These are phyloP conservation scores for Centrocercus urophasianus DNA, from an alignment of 2,113 vertebrate species.

Conservation along the genomic window DNA sequence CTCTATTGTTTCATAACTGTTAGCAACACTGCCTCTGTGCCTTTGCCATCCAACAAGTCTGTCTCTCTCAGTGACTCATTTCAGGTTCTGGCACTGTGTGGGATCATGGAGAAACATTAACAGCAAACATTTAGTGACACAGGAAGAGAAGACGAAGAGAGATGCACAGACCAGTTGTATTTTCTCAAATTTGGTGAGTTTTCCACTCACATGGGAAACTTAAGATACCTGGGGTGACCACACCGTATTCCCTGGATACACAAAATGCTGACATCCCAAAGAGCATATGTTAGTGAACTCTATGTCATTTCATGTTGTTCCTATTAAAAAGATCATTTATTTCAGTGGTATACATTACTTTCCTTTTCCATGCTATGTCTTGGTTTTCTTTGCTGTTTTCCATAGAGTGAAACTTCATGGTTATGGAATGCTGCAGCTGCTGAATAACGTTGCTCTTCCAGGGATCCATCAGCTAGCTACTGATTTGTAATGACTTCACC, in stretches of 20 bases:
- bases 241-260: neutral
- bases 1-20: constrained; percentile 47
- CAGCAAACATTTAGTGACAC: neutral
- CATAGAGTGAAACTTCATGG: neutral
- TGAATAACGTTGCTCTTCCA: neutral
- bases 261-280: neutral
- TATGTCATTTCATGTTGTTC: neutral
- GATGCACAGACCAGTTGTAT: neutral
- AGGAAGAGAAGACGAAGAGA: constrained; percentile 18
- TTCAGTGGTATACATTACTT: neutral
- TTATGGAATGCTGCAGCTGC: neutral
- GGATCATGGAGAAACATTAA: neutral
- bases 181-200: constrained; percentile 14
- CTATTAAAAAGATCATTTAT: neutral
- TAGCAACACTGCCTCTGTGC: constrained; percentile 7
- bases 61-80: constrained; percentile 49
- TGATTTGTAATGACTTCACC: neutral
- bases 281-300: neutral
- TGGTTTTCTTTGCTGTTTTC: neutral
- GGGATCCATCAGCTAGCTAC: neutral
- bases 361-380: neutral
- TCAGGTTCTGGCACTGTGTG: constrained; percentile 20
- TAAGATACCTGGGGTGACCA: neutral
- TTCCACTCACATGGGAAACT: constrained; percentile 4
- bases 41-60: constrained; percentile 35